phyloP scores from a whole-genome alignment of 2,888 invertebrate species.

The Abrostola tripartita region DNA sequence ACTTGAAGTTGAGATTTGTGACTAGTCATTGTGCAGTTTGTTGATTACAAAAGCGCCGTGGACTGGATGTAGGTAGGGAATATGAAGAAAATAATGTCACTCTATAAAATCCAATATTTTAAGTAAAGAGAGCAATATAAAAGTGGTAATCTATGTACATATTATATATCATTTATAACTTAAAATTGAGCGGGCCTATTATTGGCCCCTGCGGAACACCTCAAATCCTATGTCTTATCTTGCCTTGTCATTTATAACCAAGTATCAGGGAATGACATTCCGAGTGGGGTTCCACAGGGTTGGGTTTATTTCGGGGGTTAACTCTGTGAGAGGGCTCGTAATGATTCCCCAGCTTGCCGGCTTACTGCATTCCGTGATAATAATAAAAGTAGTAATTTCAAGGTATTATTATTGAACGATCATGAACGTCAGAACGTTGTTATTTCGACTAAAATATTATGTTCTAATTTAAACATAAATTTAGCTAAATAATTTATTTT shows the following conservation, averaged over 20 bases:
- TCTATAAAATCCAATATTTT: no score
- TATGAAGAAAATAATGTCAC: no score
- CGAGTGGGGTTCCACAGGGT: conserved; percentile 56
- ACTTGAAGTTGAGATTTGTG: no score
- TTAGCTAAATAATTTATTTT: conserved; percentile 5
- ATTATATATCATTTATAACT: neutral
- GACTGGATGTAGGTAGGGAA: no score
- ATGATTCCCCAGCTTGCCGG: conserved; percentile 44
- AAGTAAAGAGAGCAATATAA: no score
- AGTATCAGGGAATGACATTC: conserved; percentile 71
- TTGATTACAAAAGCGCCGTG: no score
- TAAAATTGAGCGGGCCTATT: conserved; percentile 34
- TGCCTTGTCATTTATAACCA: conserved; percentile 76
- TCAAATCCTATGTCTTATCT: conserved; percentile 72
- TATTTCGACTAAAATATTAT: neutral
- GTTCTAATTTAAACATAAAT: neutral
- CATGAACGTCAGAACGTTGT: no score
- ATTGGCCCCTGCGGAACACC: conserved; percentile 50
- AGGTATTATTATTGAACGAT: conserved; percentile 15
- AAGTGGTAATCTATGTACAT: no score
- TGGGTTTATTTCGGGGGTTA: conserved; percentile 57
- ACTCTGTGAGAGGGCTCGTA: conserved; percentile 49
- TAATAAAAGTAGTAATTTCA: conserved; percentile 23
- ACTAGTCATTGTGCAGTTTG: no score
- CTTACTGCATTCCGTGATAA: conserved; percentile 48